Percentiles rank a stretch among this genome's conserved stretches.
phyloP scores from a whole-genome alignment of 2,888 invertebrate genomes.

The Oasisia sp. region DNA sequence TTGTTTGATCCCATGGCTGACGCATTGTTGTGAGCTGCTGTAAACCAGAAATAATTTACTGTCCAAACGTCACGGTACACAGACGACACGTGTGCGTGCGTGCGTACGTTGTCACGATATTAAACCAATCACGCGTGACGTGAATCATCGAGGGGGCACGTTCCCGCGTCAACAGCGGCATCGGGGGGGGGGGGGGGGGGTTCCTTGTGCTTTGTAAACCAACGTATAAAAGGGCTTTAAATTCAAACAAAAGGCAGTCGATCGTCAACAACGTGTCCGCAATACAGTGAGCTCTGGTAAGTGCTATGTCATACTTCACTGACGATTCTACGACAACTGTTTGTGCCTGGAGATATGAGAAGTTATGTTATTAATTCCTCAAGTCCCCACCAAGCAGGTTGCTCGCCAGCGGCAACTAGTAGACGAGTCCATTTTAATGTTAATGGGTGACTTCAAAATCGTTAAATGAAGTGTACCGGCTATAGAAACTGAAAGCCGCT shows the following conservation, averaged over 20 bases:
- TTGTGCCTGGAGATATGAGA: neutral
- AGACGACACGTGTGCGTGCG: no score
- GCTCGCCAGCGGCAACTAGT: neutral
- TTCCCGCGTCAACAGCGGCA: neutral
- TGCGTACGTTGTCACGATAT: neutral
- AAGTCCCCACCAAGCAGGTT: neutral
- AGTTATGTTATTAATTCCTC: neutral
- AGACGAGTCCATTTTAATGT: neutral
- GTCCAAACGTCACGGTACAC: no score
- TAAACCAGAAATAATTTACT: no score
- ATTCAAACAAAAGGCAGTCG: neutral
- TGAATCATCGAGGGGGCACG: neutral
- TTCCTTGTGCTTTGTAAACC: neutral
- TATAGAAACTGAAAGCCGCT: neutral
- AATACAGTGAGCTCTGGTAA: neutral
- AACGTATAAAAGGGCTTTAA: neutral
- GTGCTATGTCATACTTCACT: neutral
- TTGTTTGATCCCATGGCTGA: no score
- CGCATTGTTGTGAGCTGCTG: no score
- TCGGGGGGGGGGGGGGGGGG: neutral
- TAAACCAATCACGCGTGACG: neutral
- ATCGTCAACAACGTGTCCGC: neutral
- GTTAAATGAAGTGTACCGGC: neutral
- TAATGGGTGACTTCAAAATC: neutral
- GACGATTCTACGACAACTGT: neutral